Evolutionary conservation across 92 coral and sea anemone species (phyloP), one percentile per base, ranked within the genome.

Genomic region (Palythoa grandiflora): DNA sequence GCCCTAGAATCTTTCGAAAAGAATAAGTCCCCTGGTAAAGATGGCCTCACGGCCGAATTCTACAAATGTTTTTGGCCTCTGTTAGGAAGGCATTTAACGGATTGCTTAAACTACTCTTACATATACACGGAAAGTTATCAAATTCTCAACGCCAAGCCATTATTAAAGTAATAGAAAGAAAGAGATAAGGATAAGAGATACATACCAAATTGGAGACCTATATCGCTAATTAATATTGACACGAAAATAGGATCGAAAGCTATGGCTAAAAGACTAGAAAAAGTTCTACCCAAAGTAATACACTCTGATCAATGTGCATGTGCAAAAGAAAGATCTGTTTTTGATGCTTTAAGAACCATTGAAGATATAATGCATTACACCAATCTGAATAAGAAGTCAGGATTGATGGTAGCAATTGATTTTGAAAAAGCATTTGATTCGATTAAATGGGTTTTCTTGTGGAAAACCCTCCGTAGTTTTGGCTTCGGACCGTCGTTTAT

Each of bases 291-390:
- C 16, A 57, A 57, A 57, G 3, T 57, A 3, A 57, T 57, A 57
- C 68, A 60, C 68, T 14, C 0, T 60, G 20, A 60, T 60, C 5
- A 60, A 60, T 14, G 68, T 16, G 68, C 20, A 14, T 60, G 0
- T 14, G 20, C 16, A 2, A 60, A 60, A 60, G 68, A 60, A 1
- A 60, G 20, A 89, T 28, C 28, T 28, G 28, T 73, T 61, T 84
- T 72, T 76, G 92, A 89, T 73, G 92, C 91, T 6, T 68, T 89
- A 51, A 52, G 92, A 55, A 87, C 92, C 47, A 68, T 89, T 44
- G 91, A 85, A 52, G 91, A 89, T 77, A 76, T 87, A 10, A 74
- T 89, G 65, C 68, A 89, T 39, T 89, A 65, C 21, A 74, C 84
- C 52, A 50, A 50, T 40, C 66, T 59, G 21, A 40, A 87, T 78